Base-by-base conservation (phyloP, 2,888 invertebrate species). In the Ceriagrion tenellum region DNA sequence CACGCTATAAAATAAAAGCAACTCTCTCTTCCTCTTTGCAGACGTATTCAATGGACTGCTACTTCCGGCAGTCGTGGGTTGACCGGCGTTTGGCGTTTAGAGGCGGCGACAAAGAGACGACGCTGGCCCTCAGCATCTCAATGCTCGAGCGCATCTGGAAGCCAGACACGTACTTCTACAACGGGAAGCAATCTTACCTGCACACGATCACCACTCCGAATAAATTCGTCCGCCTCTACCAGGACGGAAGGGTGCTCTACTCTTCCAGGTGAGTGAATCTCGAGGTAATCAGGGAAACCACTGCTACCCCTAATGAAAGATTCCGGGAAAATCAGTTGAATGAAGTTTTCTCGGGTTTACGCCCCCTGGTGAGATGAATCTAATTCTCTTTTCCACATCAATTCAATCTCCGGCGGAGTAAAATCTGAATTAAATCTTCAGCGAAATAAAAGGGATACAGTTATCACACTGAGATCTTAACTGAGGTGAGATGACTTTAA, bases 11-110 rank as follows among this genome's bases (percentile, higher is more conserved):
- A n/a, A n/a, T n/a, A n/a, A n/a, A n/a, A n/a, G n/a, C n/a, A n/a
- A n/a, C n/a, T n/a, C 91, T 96, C 95, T 88, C 95, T 56, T 95
- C 95, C 95, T 96, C 96, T 96, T 96, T 96, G 18, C 97, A 98
- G 98, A 98, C 98, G 16, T 99, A 98, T 97, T 98, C 98, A 30
- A 98, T 99, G 98, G 98, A 99, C 97, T 98, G 98, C 96, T 99
- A 99, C 97, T 99, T 99, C 97, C 98, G 98, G 0, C 98, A 99
- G 97, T 98, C 98, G 40, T 99, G 99, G 99, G 98, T 98, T 95
- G 99, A 99, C 97, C 97, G 97, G 95, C 97, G 98, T 63, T 97
- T 99, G 95, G 98, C 98, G n/a, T 98, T 98, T 97, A 96, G 97
- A 95, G 97, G 97, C 93, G 96, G 96, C 10, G 97, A 97, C 95